Evolutionary conservation across 2,797 vertebrate genomes (phyloP), one percentile per base, ranked within the genome.

Genomic region (Acanthurus tractus): DNA sequence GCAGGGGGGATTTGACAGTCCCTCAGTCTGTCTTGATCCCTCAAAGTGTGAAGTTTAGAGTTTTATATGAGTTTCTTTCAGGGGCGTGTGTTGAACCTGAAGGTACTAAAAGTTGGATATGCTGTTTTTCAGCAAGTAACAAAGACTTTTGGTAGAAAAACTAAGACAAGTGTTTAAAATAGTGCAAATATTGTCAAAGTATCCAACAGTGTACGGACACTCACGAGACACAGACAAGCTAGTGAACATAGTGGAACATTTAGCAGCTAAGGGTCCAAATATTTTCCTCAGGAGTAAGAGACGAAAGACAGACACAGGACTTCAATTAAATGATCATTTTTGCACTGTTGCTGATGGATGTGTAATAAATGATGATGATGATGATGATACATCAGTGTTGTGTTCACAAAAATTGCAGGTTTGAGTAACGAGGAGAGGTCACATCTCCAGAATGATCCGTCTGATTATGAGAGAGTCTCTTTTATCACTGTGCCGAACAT

Each of bases 191-290:
- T 6, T 34, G 29, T 34, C 29, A 34, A 5, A 34, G 5, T 34
- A 7, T 34, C 6, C 1, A 6, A 34, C 29, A 34, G 29, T 34
- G 29, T 34, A 34, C 29, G 7, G 29, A 34, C 6, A 7, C 29
- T 34, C 3, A 6, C 29, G 11, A 12, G 18, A 48, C 34, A 34
- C 15, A 6, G 11, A 20, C 4, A n/a, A 14, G 10, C 45, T 63
- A 34, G 20, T 55, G 49, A 40, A 73, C 34, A 49, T 29, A 12
- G 13, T 48, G 25, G n/a, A 54, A n/a, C n/a, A 55, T 62, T 36
- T 46, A 44, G 1, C 34, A 8, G 44, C 44, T 54, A 20, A 44
- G 53, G 23, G 14, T 38, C 15, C 34, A 15, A 8, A 45, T 34
- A 45, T 53, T 53, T n/a, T n/a, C 23, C 25, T 45, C 12, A 23